Evolutionary conservation across 2,797 vertebrate species (phyloP), one percentile per base, ranked within the genome.

Genomic region (Oceanodroma leucorhoa): DNA sequence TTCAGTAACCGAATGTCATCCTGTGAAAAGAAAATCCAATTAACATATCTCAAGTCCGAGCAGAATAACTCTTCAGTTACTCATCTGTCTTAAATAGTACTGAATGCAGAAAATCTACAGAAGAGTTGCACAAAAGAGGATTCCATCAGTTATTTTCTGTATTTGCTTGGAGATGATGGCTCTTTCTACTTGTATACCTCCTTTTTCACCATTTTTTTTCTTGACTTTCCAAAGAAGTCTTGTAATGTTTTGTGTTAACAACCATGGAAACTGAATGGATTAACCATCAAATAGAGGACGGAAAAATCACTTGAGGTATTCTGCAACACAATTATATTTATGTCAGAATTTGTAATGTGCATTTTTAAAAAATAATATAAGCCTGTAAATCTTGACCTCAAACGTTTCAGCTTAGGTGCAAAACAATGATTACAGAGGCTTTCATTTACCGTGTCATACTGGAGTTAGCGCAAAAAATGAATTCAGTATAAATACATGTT

Each of bases 1-100:
- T 98, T 99, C 94, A 99, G 98, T 65, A 99, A 77, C 45, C 96
- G 93, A 43, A 99, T 96, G 87, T 99, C 99, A 84, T 99, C 99
- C 99, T 99, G 97, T 18, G 90, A 72, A 76, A 70, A 86, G 30
- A 89, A 86, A 88, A 81, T 6, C 27, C 26, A 58, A 0, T 62
- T 53, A 60, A 54, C 7, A 6, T 38, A 51, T 19, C 30, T 45
- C 11, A 11, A 8, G 43, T 73, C 38, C 0, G 0, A 54, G 34
- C 69, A 87, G 60, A 43, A 9, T 27, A 71, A 51, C 29, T 34
- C 30, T 64, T 24, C 15, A 24, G 7, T 23, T 72, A 18, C 19
- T 73, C 11, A 6, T n/a, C 61, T 77, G 17, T 10, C 34, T 81
- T 34, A 29, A 67, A 36, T 18, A 70, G 40, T 13, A 41, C 45